Percentiles rank a stretch among this genome's conserved stretches.
These are phyloP conservation scores for Zaprionus lachaisei DNA, from an alignment of 1,140 invertebrate species.

Conservation along the genomic window DNA sequence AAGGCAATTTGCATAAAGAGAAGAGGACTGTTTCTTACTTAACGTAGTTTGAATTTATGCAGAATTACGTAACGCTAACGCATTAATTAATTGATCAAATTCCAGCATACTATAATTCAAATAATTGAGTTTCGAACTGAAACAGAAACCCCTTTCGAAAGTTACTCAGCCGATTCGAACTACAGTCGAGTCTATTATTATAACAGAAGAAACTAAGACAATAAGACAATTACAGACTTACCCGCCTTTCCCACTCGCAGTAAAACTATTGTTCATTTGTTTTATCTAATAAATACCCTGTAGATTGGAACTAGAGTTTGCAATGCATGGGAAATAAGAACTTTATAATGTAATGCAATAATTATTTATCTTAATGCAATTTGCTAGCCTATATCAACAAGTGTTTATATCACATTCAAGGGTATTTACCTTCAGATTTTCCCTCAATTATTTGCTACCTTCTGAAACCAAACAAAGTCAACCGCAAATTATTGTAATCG, in stretches of 20 bases:
- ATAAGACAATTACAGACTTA: slow-evolving; percentile 49
- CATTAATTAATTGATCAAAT: slow-evolving; percentile 3
- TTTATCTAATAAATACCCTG: not conserved
- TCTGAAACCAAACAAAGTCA: slow-evolving; percentile 34
- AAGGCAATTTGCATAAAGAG: not conserved
- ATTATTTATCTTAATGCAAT: not conserved
- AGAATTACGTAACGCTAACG: not conserved
- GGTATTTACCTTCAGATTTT: slow-evolving; percentile 11
- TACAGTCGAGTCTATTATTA: slow-evolving; percentile 40
- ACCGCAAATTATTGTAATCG: slow-evolving; percentile 51
- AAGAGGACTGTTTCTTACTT: not conserved
- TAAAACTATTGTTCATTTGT: slow-evolving; percentile 19
- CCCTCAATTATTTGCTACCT: not conserved
- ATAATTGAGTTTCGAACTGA: slow-evolving; percentile 5
- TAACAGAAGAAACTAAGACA: slow-evolving; percentile 16
- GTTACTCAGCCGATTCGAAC: slow-evolving; percentile 32
- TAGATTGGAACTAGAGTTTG: not conserved
- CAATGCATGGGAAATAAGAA: not conserved
- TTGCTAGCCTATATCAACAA: not conserved
- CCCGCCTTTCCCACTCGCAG: slow-evolving; percentile 28
- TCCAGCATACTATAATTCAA: not conserved
- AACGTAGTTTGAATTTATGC: not conserved
- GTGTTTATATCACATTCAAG: not conserved
- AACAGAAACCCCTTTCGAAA: slow-evolving; percentile 25
- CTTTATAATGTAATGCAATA: not conserved